Base-by-base conservation (phyloP, 1,140 invertebrate genomes). In the Pachyrhynchus sulphureomaculatus region DNA sequence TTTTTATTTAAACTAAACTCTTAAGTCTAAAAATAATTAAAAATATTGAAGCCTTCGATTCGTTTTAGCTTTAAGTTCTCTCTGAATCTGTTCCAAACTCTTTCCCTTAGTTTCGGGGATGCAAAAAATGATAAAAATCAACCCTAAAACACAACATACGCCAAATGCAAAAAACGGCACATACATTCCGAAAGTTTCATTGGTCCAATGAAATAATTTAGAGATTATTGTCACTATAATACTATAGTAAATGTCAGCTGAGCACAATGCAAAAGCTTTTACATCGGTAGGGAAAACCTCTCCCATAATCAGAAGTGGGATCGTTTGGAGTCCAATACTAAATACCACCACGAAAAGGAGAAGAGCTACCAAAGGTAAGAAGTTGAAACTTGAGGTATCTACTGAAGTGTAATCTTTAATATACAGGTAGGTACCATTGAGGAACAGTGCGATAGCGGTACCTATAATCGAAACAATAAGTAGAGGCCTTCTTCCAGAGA, bases 61-160 rank as follows among this genome's bases (percentile, higher is more conserved):
- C n/a, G n/a, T n/a, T n/a, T n/a, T n/a, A n/a, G n/a, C 62, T 34
- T 65, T 68, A 8, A 73, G 61, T 33, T 69, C 62, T 8, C 44
- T 56, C 53, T 74, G 72, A 29, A 75, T 75, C 34, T 75, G 72
- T 44, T 85, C 83, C 45, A 91, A 82, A 0, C 86, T 85, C 70
- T 88, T 89, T 9, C 88, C 88, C 77, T 92, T 93, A 0, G 91
- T 94, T 77, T 94, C 91, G 0, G 90, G 89, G 10, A 92, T 78
- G 36, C 81, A 80, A 10, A 81, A 74, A n/a, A 85, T 75, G 37
- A 86, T 81, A 68, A 86, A 90, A 15, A 86, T 13, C 8, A 73
- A 41, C 5, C 86, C 81, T 1, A 86, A 41, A 0, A 85, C 66
- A 37, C 87, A 88, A 67, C 87, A 80, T 5, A 82, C 74, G 0